These are phyloP conservation scores for Germaria angustata DNA, from an alignment of 2,888 invertebrate genomes.

Conservation along the genomic window DNA sequence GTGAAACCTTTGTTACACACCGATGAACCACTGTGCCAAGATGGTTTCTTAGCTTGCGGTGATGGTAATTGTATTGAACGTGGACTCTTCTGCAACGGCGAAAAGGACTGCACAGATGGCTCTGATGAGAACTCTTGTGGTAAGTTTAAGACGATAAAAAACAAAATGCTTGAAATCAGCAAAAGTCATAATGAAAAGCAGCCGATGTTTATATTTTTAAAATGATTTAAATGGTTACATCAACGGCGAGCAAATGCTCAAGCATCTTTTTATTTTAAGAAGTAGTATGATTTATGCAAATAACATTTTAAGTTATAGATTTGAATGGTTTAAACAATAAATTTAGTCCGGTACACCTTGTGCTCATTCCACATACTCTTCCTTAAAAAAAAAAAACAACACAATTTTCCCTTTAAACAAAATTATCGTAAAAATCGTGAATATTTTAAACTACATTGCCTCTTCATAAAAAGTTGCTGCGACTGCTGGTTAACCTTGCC, in stretches of 20 bases:
- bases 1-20: constrained; percentile 92
- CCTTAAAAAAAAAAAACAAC: constrained; percentile 13
- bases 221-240: no score
- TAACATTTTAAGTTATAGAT: no score
- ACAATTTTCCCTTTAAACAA: background rate
- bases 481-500: constrained; percentile 51
- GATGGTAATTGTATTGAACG: constrained; percentile 92
- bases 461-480: constrained; percentile 11
- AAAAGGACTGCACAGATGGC: constrained; percentile 92
- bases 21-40: constrained; percentile 93
- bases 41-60: constrained; percentile 92
- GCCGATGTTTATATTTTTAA: no score
- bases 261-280: no score
- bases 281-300: no score
- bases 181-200: no score
- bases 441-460: background rate
- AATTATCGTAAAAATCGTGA: background rate
- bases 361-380: background rate
- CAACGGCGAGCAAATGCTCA: no score
- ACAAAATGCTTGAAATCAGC: no score
- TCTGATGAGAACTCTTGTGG: constrained; percentile 95
- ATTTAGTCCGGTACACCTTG: background rate
- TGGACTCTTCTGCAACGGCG: constrained; percentile 95
- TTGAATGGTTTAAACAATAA: no score
- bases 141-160: constrained; percentile 81